Evolutionary conservation across 2,113 vertebrate species (phyloP).

Genomic region (Passer domesticus): DNA sequence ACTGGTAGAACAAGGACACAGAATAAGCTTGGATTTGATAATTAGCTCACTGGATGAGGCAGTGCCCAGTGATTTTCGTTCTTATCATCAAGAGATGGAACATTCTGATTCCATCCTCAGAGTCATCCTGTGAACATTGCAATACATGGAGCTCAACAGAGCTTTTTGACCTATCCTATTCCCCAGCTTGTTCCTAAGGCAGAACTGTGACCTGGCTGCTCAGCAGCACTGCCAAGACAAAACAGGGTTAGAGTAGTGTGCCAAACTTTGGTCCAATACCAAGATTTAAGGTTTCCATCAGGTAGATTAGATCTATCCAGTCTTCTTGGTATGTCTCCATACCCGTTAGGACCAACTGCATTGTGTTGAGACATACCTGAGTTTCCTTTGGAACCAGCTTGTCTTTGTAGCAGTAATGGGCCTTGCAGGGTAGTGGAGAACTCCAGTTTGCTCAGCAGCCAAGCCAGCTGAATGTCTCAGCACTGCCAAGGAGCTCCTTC

Average conservation of each 20-base stretch:
- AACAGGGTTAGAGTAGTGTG: background rate
- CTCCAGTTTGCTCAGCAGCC: background rate
- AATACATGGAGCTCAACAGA: background rate
- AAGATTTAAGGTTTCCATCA: background rate
- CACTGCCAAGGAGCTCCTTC: background rate
- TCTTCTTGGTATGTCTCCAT: background rate
- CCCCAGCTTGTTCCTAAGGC: background rate
- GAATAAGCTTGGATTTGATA: background rate
- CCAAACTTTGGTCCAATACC: background rate
- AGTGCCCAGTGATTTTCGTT: background rate
- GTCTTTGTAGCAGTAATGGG: fast-evolving
- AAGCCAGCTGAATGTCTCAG: background rate
- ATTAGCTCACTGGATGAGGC: background rate
- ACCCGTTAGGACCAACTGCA: background rate
- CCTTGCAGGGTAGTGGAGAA: background rate
- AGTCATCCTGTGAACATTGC: background rate
- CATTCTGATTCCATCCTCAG: background rate
- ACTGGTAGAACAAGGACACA: background rate
- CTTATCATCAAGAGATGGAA: background rate
- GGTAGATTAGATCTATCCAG: background rate
- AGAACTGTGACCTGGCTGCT: background rate
- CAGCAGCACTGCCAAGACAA: background rate
- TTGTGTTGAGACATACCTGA: background rate
- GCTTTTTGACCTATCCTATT: background rate
- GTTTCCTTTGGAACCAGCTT: background rate